phyloP scores from a whole-genome alignment of 2,113 vertebrate species.

The Dipodomys merriami region DNA sequence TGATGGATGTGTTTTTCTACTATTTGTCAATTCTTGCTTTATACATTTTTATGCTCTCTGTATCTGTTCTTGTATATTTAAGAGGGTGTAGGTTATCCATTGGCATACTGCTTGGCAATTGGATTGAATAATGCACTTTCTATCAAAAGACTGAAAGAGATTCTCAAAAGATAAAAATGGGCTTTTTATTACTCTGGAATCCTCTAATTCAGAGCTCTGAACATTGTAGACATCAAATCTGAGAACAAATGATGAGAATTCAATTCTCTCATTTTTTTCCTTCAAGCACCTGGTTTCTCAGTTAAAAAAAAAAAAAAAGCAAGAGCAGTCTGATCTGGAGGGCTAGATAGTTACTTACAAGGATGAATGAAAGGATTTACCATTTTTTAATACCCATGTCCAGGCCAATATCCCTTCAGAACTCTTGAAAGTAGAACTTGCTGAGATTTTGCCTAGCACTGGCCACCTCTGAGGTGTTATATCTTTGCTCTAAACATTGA shows the following conservation, averaged over 20 bases:
- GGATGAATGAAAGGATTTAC: neutral
- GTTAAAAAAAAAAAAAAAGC: too few relatives aligned
- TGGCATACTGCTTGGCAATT: neutral
- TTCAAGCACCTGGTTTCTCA: neutral
- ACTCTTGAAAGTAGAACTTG: neutral
- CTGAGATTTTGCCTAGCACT: neutral
- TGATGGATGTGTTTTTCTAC: neutral
- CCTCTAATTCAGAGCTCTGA: neutral
- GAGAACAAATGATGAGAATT: neutral
- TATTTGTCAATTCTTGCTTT: neutral
- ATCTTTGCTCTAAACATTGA: neutral
- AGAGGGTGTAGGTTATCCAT: neutral
- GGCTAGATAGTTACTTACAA: neutral
- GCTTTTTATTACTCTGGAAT: neutral
- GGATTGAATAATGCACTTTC: neutral
- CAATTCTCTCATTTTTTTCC: neutral
- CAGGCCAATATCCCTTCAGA: neutral
- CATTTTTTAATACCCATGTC: slow-evolving; percentile 30
- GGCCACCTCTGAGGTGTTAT: neutral
- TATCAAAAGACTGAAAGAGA: neutral
- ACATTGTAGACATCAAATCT: neutral
- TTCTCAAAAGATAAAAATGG: neutral
- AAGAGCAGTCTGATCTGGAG: neutral
- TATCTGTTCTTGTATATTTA: neutral
- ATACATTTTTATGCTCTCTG: neutral